Conservation (phyloP, 2,797 vertebrate genomes). For the Neopelma chrysocephalum region DNA sequence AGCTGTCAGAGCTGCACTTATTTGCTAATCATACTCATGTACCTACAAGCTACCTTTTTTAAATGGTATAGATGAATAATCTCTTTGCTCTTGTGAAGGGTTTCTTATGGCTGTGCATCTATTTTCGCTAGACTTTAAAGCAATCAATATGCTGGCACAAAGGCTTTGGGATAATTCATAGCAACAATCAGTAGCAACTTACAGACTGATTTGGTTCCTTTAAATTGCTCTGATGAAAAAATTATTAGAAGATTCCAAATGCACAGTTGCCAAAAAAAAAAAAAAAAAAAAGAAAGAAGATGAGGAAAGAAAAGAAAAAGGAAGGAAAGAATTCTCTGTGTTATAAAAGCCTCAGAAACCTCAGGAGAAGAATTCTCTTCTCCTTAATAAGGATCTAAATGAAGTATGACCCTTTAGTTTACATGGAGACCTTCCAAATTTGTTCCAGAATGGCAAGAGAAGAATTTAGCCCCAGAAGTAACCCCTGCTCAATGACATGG, state of each 20-base stretch:
- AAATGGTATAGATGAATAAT: conserved; percentile 42
- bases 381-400: not conserved
- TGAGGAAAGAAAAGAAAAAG: not conserved
- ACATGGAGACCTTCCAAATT: not conserved
- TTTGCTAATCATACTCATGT: conserved; percentile 24
- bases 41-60: conserved; percentile 48
- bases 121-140: conserved; percentile 60
- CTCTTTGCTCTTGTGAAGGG: not conserved
- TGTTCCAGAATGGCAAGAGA: not conserved
- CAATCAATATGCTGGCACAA: conserved; percentile 54
- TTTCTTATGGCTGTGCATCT: conserved; percentile 52
- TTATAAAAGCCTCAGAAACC: not conserved
- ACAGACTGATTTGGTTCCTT: conserved; percentile 39
- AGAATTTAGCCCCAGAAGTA: not conserved
- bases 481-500: not conserved
- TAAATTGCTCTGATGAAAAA: conserved; percentile 40
- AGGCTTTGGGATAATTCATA: conserved; percentile 61
- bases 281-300: not conserved
- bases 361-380: not conserved
- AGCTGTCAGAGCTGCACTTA: conserved; percentile 44
- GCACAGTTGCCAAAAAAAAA: not conserved
- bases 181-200: conserved; percentile 46
- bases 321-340: not conserved
- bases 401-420: not conserved
- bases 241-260: conserved; percentile 6